These are phyloP conservation scores for Grallaria varia DNA, from an alignment of 2,113 vertebrate species.

Conservation along the genomic window DNA sequence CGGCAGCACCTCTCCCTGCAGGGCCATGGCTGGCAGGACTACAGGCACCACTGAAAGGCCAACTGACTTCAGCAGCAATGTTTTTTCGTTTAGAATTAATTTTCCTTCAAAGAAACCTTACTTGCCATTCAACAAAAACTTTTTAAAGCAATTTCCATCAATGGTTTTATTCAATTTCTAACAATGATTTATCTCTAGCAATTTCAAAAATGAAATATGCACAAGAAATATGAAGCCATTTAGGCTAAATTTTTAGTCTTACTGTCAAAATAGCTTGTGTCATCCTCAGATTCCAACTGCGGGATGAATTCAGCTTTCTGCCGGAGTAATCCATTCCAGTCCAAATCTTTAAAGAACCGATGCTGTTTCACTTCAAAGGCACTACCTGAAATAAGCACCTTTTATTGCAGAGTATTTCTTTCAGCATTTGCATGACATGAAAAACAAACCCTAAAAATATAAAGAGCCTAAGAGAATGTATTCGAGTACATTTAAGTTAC, in stretches of 20 bases:
- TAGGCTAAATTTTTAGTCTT: conserved; percentile 42
- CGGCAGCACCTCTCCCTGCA: neutral
- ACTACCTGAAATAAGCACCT: conserved; percentile 77
- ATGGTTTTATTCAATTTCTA: neutral
- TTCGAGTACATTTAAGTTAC: neutral
- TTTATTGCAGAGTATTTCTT: conserved; percentile 22
- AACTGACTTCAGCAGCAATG: neutral
- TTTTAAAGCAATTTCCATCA: neutral
- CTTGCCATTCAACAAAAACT: neutral
- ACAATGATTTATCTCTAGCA: neutral
- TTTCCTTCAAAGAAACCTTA: conserved; percentile 3
- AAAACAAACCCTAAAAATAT: neutral
- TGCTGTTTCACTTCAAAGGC: conserved; percentile 96
- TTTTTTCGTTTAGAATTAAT: conserved; percentile 11
- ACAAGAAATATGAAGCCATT: neutral
- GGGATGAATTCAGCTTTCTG: conserved; percentile 99
- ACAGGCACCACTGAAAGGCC: neutral
- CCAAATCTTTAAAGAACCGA: conserved; percentile 89
- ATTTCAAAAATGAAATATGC: neutral
- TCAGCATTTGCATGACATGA: neutral
- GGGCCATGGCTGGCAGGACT: neutral
- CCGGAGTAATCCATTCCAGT: conserved; percentile 96
- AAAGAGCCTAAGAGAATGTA: neutral
- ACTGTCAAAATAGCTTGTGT: conserved; percentile 99
- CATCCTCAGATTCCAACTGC: conserved; percentile 95